Percentiles rank a stretch among this genome's conserved stretches.
Evolutionary conservation across 2,113 vertebrate genomes (phyloP).

Genomic region (Tamias sibiricus): DNA sequence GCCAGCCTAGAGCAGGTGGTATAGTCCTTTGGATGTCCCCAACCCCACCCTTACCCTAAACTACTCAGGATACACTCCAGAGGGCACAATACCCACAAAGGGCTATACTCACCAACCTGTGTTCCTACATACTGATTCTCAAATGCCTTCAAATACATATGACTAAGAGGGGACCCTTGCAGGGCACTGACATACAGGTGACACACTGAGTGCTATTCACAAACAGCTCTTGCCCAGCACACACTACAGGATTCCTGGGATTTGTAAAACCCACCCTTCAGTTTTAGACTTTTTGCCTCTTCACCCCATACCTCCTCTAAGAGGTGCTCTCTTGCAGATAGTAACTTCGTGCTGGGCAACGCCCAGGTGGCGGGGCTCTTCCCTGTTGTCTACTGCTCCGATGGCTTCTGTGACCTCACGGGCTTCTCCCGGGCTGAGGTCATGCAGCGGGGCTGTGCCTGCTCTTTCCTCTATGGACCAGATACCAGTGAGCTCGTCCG

Average conservation of each 20-base stretch:
- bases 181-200: not conserved
- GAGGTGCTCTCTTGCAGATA: conserved; percentile 83
- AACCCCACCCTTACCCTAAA: not conserved
- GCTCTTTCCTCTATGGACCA: conserved; percentile 86
- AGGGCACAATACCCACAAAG: not conserved
- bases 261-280: not conserved
- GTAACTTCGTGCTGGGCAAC: conserved; percentile 88
- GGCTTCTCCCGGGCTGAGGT: conserved; percentile 88
- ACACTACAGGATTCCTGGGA: not conserved
- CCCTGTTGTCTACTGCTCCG: conserved; percentile 88
- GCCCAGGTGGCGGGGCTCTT: conserved; percentile 86
- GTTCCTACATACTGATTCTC: not conserved
- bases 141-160: not conserved
- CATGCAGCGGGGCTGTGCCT: conserved; percentile 87
- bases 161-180: not conserved
- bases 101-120: not conserved
- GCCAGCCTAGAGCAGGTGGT: not conserved
- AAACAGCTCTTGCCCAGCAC: not conserved
- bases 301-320: conserved; percentile 20
- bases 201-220: not conserved
- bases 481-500: conserved; percentile 86
- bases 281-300: not conserved
- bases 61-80: conserved; percentile 14
- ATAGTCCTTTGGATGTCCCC: not conserved
- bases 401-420: conserved; percentile 88